These are phyloP conservation scores for Corticium candelabrum DNA, from an alignment of 37 sponge, comb jelly and placozoan genomes.

Conservation along the genomic window DNA sequence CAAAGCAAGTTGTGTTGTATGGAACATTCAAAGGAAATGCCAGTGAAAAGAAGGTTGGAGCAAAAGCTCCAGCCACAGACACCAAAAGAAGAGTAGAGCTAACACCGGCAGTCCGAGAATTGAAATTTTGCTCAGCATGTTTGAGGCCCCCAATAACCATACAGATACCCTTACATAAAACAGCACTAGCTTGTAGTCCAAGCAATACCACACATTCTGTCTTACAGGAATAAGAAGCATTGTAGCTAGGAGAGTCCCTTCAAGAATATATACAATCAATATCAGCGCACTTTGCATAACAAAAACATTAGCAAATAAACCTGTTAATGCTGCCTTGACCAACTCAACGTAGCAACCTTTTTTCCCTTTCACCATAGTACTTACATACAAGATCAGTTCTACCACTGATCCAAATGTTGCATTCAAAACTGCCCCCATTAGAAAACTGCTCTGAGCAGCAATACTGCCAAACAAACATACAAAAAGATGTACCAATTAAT, in stretches of 20 bases:
- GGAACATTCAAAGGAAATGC: neutral
- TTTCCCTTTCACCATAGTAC: constrained; percentile 15
- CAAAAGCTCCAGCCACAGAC: constrained; percentile 21
- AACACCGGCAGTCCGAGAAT: constrained; percentile 23
- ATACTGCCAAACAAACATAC: constrained; percentile 7
- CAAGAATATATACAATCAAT: no score
- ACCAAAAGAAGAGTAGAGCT: constrained; percentile 28
- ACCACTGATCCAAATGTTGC: constrained; percentile 29
- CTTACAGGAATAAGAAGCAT: constrained; percentile 29
- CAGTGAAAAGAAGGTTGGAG: constrained; percentile 15
- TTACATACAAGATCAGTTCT: constrained; percentile 17
- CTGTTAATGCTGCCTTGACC: constrained; percentile 5
- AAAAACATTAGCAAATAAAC: no score
- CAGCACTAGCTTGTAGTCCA: no score
- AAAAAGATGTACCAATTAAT: neutral
- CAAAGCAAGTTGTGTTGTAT: neutral
- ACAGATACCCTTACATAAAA: constrained; percentile 19
- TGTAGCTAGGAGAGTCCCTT: constrained; percentile 18
- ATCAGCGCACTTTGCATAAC: no score
- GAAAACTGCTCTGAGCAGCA: constrained; percentile 22
- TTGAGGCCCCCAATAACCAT: constrained; percentile 26
- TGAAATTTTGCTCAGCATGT: constrained; percentile 22
- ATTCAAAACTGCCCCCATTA: constrained; percentile 24
- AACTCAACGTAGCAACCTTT: neutral
- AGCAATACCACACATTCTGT: no score